phyloP scores from a whole-genome alignment of 2,888 invertebrate species.

The Nematopogon swammerdamellus region DNA sequence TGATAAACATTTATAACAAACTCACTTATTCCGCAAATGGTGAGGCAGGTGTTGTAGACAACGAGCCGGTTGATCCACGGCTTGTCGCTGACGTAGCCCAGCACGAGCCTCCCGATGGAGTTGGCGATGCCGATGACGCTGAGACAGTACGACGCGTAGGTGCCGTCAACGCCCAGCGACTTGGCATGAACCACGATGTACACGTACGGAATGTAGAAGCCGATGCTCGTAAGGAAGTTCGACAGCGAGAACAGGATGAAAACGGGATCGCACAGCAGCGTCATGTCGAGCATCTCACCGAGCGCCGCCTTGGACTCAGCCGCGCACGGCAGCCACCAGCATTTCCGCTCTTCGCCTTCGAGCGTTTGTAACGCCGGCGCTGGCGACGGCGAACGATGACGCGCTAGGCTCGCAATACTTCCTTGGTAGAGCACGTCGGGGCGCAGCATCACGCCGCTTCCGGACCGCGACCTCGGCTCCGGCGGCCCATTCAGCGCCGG shows the following conservation, averaged over 20 bases:
- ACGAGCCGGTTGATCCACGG: slow-evolving; percentile 87
- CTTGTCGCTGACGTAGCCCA: slow-evolving; percentile 86
- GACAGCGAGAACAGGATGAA: slow-evolving; percentile 90
- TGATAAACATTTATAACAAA: too few relatives aligned
- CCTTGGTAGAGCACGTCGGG: slow-evolving; percentile 91
- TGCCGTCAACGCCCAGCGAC: slow-evolving; percentile 49
- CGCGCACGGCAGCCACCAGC: slow-evolving; percentile 63
- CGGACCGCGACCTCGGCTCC: slow-evolving; percentile 42
- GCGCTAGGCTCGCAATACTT: slow-evolving; percentile 57
- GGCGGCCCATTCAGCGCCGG: slow-evolving; percentile 59
- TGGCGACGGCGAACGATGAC: slow-evolving; percentile 49
- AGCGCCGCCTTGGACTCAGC: slow-evolving; percentile 69
- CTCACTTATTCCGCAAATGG: slow-evolving; percentile 85
- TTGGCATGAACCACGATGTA: slow-evolving; percentile 76
- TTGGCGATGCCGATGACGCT: slow-evolving; percentile 85
- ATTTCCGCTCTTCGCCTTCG: slow-evolving; percentile 38
- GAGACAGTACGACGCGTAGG: slow-evolving; percentile 66
- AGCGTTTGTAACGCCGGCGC: slow-evolving; percentile 24
- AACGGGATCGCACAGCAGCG: slow-evolving; percentile 77
- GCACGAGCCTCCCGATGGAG: slow-evolving; percentile 81
- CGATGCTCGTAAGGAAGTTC: slow-evolving; percentile 93
- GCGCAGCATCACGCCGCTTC: slow-evolving; percentile 77
- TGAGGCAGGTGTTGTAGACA: slow-evolving; percentile 86
- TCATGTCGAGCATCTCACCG: slow-evolving; percentile 81
- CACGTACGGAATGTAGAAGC: slow-evolving; percentile 91